A percentile compares a stretch with the other conserved stretches of the same genome.
Conservation (phyloP, 92 coral and sea anemone genomes). For the Heliopora coerulea region DNA sequence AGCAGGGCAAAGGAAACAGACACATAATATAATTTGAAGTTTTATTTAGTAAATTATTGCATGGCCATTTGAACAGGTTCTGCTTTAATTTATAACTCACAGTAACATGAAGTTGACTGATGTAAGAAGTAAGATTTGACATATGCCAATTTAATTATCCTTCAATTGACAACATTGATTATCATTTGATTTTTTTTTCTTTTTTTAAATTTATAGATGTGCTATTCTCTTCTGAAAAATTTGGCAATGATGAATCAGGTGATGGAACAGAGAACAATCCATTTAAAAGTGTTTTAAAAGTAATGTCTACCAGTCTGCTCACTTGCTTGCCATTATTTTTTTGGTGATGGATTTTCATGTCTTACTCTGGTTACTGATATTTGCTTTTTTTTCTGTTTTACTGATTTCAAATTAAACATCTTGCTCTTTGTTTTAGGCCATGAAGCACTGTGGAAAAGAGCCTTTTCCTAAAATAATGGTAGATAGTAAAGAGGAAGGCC, state of each 20-base stretch:
- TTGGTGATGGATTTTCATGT: too few species aligned
- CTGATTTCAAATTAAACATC: neutral
- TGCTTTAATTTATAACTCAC: too few species aligned
- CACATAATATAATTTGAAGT: too few species aligned
- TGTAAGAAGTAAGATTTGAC: too few species aligned
- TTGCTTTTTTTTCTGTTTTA: neutral
- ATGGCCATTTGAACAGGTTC: too few species aligned
- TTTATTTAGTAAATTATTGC: too few species aligned
- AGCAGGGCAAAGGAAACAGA: too few species aligned
- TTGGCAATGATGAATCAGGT: slow-evolving; percentile 81
- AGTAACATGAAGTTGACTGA: too few species aligned
- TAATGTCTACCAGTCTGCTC: slow-evolving; percentile 14
- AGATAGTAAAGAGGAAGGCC: slow-evolving; percentile 67
- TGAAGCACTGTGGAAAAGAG: slow-evolving; percentile 57
- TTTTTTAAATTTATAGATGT: slow-evolving; percentile 11
- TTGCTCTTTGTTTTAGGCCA: slow-evolving; percentile 22
- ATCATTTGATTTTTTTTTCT: too few species aligned
- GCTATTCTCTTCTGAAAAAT: slow-evolving; percentile 86
- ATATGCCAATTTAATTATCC: too few species aligned
- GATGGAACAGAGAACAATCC: slow-evolving; percentile 89
- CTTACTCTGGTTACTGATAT: neutral
- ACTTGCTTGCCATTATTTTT: too few species aligned
- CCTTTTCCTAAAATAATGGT: slow-evolving; percentile 98
- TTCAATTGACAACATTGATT: too few species aligned
- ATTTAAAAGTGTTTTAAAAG: slow-evolving; percentile 87